These are phyloP conservation scores for Meloidogyne floridensis DNA, from an alignment of 1,140 invertebrate genomes.

Conservation along the genomic window DNA sequence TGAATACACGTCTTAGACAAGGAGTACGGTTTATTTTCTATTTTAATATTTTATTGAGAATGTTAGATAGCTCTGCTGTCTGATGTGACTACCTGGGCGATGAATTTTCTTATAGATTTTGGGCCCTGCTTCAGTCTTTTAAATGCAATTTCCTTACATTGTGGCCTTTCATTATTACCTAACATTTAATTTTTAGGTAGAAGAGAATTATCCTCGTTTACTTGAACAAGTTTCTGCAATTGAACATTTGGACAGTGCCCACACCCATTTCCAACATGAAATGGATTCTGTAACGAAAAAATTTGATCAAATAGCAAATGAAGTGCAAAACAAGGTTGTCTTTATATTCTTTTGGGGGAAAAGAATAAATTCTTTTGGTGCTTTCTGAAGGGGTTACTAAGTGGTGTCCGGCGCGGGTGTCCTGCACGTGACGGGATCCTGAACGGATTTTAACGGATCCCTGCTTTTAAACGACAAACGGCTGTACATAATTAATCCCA, in stretches of 20 bases:
- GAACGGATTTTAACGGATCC: too few relatives aligned
- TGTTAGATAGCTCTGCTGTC: too few relatives aligned
- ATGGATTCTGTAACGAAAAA: constrained; percentile 44
- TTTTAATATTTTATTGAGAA: neutral
- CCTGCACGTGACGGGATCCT: too few relatives aligned
- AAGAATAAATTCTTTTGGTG: too few relatives aligned
- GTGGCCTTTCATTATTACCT: neutral
- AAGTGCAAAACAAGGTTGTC: constrained; percentile 16
- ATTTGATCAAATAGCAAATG: constrained; percentile 39
- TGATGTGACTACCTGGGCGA: too few relatives aligned
- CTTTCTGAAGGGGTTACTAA: too few relatives aligned
- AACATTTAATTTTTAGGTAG: constrained; percentile 47
- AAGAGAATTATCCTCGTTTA: constrained; percentile 61
- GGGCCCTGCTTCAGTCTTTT: neutral
- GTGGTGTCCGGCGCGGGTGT: too few relatives aligned
- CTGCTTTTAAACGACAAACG: too few relatives aligned
- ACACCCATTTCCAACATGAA: constrained; percentile 32
- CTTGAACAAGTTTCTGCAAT: constrained; percentile 62
- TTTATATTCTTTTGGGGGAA: neutral
- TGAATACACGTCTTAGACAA: constrained; percentile 49
- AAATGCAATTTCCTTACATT: neutral
- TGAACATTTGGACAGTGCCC: constrained; percentile 51
- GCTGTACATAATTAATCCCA: too few relatives aligned
- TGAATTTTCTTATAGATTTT: neutral
- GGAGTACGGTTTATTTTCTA: constrained; percentile 35